phyloP scores from a whole-genome alignment of 2,113 vertebrate species.

The Calypte anna region DNA sequence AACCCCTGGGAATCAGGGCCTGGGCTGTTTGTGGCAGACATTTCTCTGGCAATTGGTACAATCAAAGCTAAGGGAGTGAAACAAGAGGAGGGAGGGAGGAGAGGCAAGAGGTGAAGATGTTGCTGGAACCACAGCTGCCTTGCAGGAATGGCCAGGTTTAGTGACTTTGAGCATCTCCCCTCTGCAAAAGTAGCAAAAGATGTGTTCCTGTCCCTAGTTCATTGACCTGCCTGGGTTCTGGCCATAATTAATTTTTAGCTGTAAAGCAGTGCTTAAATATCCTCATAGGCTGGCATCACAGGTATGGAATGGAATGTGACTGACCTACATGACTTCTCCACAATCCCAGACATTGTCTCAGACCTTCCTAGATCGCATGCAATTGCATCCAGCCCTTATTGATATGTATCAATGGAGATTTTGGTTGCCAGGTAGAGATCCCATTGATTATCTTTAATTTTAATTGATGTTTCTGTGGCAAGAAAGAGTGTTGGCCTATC shows the following conservation, averaged over 20 bases:
- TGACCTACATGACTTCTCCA: neutral
- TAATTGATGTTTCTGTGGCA: slow-evolving; percentile 12
- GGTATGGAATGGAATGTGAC: neutral
- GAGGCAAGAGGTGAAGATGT: neutral
- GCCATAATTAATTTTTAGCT: neutral
- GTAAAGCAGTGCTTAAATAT: neutral
- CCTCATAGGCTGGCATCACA: neutral
- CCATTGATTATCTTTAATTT: slow-evolving; percentile 7
- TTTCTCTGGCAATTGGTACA: neutral
- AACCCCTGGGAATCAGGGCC: neutral
- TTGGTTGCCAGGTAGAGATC: neutral
- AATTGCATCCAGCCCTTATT: neutral
- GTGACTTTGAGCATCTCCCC: neutral
- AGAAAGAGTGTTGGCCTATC: neutral
- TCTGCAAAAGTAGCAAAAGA: neutral
- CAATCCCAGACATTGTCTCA: neutral
- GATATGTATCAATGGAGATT: neutral
- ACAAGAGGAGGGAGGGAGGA: neutral
- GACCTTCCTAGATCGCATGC: neutral
- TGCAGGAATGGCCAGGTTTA: neutral
- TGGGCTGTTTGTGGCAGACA: rapidly evolving
- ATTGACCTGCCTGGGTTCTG: neutral
- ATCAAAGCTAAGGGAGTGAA: neutral
- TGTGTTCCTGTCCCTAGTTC: neutral
- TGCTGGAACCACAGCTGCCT: neutral